Evolutionary conservation across 1,140 invertebrate genomes (phyloP).

Genomic region (Rhagoletis pomonella): DNA sequence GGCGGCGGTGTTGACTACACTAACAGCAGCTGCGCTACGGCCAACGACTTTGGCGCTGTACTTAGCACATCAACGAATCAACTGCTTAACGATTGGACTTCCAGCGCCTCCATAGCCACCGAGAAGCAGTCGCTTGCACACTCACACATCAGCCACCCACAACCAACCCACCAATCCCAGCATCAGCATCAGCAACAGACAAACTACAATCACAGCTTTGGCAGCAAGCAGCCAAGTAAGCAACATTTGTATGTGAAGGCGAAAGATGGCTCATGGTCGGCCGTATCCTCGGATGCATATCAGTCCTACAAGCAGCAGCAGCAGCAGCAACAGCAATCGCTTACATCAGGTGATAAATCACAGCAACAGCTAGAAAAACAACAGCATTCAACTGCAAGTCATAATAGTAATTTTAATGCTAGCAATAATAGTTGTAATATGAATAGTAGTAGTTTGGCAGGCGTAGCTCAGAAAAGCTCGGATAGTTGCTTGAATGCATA

Average conservation of each 20-base stretch:
- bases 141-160: neutral
- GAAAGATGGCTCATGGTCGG: slow-evolving; percentile 72
- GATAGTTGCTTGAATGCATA: slow-evolving; percentile 36
- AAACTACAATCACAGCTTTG: slow-evolving; percentile 65
- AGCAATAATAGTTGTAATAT: slow-evolving; percentile 51
- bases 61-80: slow-evolving; percentile 72
- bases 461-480: slow-evolving; percentile 23
- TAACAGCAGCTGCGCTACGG: neutral
- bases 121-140: slow-evolving; percentile 54
- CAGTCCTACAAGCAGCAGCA: slow-evolving; percentile 68
- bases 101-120: slow-evolving; percentile 67
- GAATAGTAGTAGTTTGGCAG: slow-evolving; percentile 10
- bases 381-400: slow-evolving; percentile 30
- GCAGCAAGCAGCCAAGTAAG: slow-evolving; percentile 69
- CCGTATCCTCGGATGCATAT: slow-evolving; percentile 71
- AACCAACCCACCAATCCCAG: neutral
- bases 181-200: slow-evolving; percentile 13
- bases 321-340: slow-evolving; percentile 63
- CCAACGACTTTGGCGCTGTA: slow-evolving; percentile 23
- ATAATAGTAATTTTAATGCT: slow-evolving; percentile 42
- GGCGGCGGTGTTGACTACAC: neutral
- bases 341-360: slow-evolving; percentile 55
- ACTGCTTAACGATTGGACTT: slow-evolving; percentile 71
- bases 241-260: slow-evolving; percentile 73
- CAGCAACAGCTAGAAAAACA: slow-evolving; percentile 25